Conservation (phyloP, 2,113 vertebrate species). For the Orycteropus afer region DNA sequence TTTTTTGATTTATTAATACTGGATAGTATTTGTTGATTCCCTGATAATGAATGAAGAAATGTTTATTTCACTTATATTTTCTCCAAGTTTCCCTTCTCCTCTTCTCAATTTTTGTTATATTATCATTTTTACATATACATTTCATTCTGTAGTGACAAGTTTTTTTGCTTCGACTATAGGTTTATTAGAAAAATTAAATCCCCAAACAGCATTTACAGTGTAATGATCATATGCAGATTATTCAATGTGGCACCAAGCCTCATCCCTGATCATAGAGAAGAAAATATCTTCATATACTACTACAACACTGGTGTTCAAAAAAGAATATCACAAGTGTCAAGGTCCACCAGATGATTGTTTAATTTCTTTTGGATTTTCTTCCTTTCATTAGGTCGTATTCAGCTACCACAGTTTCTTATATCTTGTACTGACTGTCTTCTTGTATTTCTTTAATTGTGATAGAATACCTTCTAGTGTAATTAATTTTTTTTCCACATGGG, state of each 20-base stretch:
- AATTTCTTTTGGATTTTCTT: constrained; percentile 17
- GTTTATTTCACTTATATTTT: constrained; percentile 44
- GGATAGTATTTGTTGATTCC: background rate
- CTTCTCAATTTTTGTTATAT: background rate
- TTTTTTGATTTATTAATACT: constrained; percentile 31
- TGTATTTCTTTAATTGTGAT: background rate
- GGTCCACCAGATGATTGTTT: background rate
- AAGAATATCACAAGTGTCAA: background rate
- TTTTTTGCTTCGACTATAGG: background rate
- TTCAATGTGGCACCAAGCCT: background rate
- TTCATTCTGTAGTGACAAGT: constrained; percentile 28
- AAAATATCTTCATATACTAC: background rate
- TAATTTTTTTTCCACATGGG: background rate
- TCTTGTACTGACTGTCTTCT: background rate
- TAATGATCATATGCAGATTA: background rate
- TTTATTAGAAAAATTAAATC: constrained; percentile 26
- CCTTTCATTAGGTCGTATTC: background rate
- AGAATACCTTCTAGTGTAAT: background rate
- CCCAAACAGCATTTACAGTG: background rate
- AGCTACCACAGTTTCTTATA: background rate
- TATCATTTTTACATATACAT: constrained; percentile 39
- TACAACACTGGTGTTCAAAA: background rate
- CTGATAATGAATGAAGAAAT: background rate
- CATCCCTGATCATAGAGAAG: background rate
- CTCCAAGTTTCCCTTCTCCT: background rate